Evolutionary conservation across 2,113 vertebrate genomes (phyloP).

Genomic region (Halichoeres trimaculatus): DNA sequence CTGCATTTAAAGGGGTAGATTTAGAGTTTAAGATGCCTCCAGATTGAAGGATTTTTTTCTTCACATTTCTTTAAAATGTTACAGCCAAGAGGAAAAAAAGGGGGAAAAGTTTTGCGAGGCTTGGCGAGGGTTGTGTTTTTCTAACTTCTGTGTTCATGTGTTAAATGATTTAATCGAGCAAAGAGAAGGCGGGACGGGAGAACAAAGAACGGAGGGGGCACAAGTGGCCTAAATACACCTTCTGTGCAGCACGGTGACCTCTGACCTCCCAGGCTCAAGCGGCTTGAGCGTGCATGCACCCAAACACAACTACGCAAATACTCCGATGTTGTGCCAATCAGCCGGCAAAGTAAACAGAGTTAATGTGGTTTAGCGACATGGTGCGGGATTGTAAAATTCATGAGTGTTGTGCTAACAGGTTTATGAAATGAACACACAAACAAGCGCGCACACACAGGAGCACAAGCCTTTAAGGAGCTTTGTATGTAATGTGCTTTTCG

Average conservation of each 20-base stretch:
- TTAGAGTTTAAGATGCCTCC: constrained; percentile 25
- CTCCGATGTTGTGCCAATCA: neutral
- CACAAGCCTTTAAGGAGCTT: constrained; percentile 80
- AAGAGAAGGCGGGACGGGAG: constrained; percentile 9
- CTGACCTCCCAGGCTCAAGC: neutral
- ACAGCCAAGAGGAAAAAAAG: neutral
- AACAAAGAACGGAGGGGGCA: neutral
- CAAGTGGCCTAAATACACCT: constrained; percentile 11
- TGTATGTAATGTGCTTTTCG: constrained; percentile 78
- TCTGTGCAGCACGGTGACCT: constrained; percentile 22
- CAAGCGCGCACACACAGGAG: constrained; percentile 10
- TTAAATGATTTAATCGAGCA: constrained; percentile 28
- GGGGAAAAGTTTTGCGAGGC: neutral
- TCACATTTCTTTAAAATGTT: neutral
- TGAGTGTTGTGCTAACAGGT: constrained; percentile 51
- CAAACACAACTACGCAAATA: constrained; percentile 13
- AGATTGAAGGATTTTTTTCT: constrained; percentile 16
- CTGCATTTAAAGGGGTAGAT: constrained; percentile 51
- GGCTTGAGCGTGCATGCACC: neutral
- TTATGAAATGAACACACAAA: constrained; percentile 51
- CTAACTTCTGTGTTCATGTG: constrained; percentile 1
- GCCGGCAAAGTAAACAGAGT: neutral
- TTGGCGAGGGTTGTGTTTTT: neutral
- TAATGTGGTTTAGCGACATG: constrained; percentile 15
- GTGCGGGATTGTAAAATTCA: constrained; percentile 21